Base-by-base conservation (phyloP, 2,888 invertebrate species). In the Frankliniella intonsa region DNA sequence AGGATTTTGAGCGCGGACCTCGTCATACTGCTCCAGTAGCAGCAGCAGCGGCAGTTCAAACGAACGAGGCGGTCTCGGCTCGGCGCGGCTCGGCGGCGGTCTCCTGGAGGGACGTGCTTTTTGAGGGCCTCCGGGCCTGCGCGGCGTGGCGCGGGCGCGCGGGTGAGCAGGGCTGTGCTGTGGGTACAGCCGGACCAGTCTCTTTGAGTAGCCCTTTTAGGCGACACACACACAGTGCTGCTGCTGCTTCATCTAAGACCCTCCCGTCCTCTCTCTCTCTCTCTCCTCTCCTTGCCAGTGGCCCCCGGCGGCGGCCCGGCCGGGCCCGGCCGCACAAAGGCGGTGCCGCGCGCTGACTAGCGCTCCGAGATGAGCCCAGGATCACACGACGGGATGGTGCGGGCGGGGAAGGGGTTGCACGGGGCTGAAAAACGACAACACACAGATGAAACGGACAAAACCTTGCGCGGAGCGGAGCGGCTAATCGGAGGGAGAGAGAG, bases 371-470 rank as follows among this genome's bases (percentile, higher is more conserved):
- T 38, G 38, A 38, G 38, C 38, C 38, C 38, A 38, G 14, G 55
- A 19, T 19, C 17, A 19, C 17, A 19, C 55, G 55, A 12, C 55
- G 55, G 14, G 38, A 38, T 5, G 38, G 38, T 38, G 38, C 3
- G 3, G 38, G 38, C 3, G 5, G 38, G 38, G 38, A 38, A 38
- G 38, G 38, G 38, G 38, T 38, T 38, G 38, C 38, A 38, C 5
- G 7, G 69, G 69, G 69, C 69, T 76, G 69, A 76, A 76, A 76
- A 76, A 76, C 69, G 69, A 76, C 69, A 76, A 22, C 69, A 76
- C n/a, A 76, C 69, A 76, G 69, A 76, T 76, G 69, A 76, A 76
- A 76, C 69, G 69, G 69, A 76, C 69, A 76, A 69, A 22, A 25
- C 55, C 55, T 38, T 38, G 38, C 38, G 38, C 38, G 38, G 38